Conservation (phyloP, 2,888 invertebrate genomes). For the Barypeithes pellucidus region DNA sequence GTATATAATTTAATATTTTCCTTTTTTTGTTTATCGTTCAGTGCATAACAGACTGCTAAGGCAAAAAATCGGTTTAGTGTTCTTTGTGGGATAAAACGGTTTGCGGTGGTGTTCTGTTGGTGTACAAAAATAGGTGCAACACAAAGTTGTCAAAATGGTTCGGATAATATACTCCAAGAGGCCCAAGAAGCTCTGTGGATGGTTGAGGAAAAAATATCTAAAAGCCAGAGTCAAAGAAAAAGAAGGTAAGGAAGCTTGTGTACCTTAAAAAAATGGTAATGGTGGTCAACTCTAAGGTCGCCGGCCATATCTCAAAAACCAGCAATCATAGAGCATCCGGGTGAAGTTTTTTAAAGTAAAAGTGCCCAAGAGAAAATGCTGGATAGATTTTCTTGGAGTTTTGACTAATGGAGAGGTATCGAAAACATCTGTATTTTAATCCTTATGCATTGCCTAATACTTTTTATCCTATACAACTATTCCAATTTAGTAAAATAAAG, state of each 20-base stretch:
- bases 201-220: constrained; percentile 71
- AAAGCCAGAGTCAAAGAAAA: constrained; percentile 73
- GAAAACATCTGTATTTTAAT: too few relatives aligned
- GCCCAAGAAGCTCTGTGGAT: constrained; percentile 69
- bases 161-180: constrained; percentile 63
- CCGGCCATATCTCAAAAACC: too few relatives aligned
- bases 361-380: too few relatives aligned
- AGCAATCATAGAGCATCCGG: too few relatives aligned
- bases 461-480: too few relatives aligned
- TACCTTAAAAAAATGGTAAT: too few relatives aligned
- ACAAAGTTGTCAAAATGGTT: constrained; percentile 73
- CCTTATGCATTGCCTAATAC: too few relatives aligned
- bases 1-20: constrained; percentile 16
- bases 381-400: too few relatives aligned
- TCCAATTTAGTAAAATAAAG: too few relatives aligned
- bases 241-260: constrained; percentile 70
- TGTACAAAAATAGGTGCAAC: constrained; percentile 74
- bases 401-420: too few relatives aligned
- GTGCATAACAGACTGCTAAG: neutral
- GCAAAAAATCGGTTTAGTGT: constrained; percentile 6
- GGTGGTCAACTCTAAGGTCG: too few relatives aligned
- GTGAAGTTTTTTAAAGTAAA: too few relatives aligned
- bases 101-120: constrained; percentile 43
- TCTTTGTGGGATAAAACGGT: constrained; percentile 2
- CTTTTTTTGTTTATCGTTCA: constrained; percentile 7